Evolutionary conservation across 2,113 vertebrate species (phyloP).

Genomic region (Cervus canadensis): DNA sequence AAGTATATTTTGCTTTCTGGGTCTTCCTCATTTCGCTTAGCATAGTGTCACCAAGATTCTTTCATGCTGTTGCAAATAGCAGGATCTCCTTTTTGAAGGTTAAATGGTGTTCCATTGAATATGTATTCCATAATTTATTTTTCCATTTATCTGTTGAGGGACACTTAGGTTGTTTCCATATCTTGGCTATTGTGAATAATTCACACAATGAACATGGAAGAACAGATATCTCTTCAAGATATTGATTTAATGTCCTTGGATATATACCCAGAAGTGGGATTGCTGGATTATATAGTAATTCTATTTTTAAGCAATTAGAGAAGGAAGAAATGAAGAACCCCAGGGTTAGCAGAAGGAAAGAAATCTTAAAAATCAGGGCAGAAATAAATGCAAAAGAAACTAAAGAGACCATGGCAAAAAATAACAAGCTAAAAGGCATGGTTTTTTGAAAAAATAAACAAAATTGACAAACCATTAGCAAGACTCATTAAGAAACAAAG

Average conservation of each 20-base stretch:
- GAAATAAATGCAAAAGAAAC: no score
- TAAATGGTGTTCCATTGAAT: background rate
- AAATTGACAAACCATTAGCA: no score
- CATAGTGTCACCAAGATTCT: background rate
- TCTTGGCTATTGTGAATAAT: background rate
- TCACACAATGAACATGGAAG: background rate
- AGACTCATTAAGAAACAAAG: no score
- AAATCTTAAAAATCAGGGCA: no score
- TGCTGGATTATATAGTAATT: background rate
- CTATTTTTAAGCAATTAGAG: background rate
- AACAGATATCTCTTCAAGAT: background rate
- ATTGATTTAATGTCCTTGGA: background rate
- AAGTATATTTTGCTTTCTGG: background rate
- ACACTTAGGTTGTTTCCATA: background rate
- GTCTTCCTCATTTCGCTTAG: background rate
- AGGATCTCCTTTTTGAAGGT: background rate
- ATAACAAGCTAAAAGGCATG: no score
- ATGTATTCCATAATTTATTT: background rate
- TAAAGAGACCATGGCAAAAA: no score
- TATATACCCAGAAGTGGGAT: background rate
- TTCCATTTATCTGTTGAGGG: background rate
- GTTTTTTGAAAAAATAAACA: no score
- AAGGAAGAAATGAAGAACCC: no score
- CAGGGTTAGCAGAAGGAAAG: no score
- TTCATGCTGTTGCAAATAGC: background rate